phyloP scores from a whole-genome alignment of 2,888 invertebrate species.

The Sminthurides aquaticus region DNA sequence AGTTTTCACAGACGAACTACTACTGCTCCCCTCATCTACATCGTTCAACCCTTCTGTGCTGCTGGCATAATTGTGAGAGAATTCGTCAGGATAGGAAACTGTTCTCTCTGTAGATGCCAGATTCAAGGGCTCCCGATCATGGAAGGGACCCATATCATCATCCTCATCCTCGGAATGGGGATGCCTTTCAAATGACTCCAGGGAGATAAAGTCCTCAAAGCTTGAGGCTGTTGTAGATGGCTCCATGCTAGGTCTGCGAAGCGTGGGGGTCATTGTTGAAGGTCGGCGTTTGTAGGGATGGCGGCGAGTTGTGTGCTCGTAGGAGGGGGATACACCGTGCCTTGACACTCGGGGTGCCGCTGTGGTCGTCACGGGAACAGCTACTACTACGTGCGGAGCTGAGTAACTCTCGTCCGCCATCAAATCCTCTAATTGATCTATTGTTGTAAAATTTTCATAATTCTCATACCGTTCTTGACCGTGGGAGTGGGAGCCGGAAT shows the following conservation, averaged over 20 bases:
- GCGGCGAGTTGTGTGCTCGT: background rate
- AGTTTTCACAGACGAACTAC: background rate
- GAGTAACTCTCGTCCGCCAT: constrained; percentile 33
- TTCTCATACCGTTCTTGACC: constrained; percentile 28
- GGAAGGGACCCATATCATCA: background rate
- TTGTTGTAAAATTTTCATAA: constrained; percentile 40
- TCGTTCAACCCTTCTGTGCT: background rate
- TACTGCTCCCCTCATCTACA: too few relatives aligned
- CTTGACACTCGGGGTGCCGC: background rate
- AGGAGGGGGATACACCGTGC: background rate
- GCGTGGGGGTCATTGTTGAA: background rate
- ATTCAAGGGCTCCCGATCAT: constrained; percentile 30
- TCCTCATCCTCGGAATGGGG: background rate
- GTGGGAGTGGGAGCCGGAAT: background rate
- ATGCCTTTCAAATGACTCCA: background rate
- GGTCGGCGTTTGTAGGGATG: background rate
- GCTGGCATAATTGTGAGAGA: constrained; percentile 1
- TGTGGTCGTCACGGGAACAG: background rate
- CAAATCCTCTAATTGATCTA: constrained; percentile 41
- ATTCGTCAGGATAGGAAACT: constrained; percentile 20
- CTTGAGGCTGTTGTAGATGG: constrained; percentile 4
- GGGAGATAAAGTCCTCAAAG: constrained; percentile 14
- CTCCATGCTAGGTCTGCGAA: background rate
- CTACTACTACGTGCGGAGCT: background rate
- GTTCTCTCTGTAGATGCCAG: constrained; percentile 35